A percentile compares a stretch with the other conserved stretches of the same genome.
phyloP scores from a whole-genome alignment of 2,113 vertebrate species.

The Antechinus flavipes region DNA sequence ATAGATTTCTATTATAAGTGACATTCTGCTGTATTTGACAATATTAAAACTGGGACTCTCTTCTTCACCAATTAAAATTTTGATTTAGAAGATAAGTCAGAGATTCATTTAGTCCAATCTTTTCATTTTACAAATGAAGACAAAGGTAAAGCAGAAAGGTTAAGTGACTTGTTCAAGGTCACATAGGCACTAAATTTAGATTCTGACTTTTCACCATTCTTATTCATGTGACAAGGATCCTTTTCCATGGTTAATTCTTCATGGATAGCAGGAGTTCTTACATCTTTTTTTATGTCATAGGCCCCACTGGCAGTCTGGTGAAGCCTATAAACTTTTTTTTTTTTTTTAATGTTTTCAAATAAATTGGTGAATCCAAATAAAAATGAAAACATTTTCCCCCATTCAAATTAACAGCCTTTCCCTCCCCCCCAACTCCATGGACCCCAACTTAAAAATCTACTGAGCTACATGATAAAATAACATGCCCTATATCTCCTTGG shows the following conservation, averaged over 20 bases:
- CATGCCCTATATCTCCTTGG: not conserved
- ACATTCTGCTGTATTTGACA: not conserved
- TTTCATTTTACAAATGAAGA: not conserved
- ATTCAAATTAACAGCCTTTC: not conserved
- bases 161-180: not conserved
- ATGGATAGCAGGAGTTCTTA: not conserved
- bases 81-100: not conserved
- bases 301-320: not conserved
- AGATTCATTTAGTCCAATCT: not conserved
- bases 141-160: not conserved
- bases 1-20: not conserved
- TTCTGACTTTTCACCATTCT: not conserved
- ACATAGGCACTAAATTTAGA: not conserved
- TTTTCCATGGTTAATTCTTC: not conserved
- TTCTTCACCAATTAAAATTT: not conserved
- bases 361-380: not conserved
- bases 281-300: not conserved
- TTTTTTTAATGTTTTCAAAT: not conserved
- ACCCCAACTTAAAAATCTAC: not conserved
- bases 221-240: not conserved
- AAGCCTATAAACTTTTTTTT: not conserved
- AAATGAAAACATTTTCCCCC: not conserved
- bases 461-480: not conserved
- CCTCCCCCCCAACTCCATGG: not conserved
- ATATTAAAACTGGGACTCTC: not conserved